Percentiles rank a stretch among this genome's conserved stretches.
These are phyloP conservation scores for Micromussa lordhowensis DNA, from an alignment of 92 coral and sea anemone species.

Conservation along the genomic window DNA sequence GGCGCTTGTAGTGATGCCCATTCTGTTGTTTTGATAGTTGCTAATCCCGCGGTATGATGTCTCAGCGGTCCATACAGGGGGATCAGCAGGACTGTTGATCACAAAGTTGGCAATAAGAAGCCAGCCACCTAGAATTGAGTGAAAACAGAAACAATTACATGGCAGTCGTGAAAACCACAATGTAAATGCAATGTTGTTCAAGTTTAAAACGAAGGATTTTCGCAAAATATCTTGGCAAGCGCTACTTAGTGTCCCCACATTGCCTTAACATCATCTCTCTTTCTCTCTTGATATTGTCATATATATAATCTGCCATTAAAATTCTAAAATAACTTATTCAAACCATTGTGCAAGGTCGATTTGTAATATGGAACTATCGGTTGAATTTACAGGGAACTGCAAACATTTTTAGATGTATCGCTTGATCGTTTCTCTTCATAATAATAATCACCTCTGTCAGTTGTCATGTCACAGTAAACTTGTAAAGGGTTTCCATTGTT, in stretches of 20 bases:
- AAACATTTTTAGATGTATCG: too few species aligned
- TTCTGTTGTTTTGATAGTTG: conserved; percentile 24
- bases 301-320: too few species aligned
- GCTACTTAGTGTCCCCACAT: neutral
- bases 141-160: neutral
- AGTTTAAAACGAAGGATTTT: neutral
- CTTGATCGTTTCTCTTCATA: neutral
- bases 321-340: too few species aligned
- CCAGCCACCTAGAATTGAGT: conserved; percentile 39
- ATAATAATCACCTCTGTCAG: conserved; percentile 43
- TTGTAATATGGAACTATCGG: neutral
- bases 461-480: conserved; percentile 71
- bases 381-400: neutral
- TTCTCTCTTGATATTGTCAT: neutral
- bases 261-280: neutral
- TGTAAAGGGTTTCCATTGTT: conserved; percentile 34
- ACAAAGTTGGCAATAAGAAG: conserved; percentile 25
- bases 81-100: neutral
- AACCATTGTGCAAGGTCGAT: neutral
- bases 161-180: neutral
- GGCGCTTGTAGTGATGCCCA: conserved; percentile 24
- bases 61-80: conserved; percentile 16
- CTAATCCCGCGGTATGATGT: conserved; percentile 33
- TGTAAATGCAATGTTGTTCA: neutral
- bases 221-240: too few species aligned